Base-by-base conservation (phyloP, 2,113 vertebrate species). In the Mormyrus lacerda region DNA sequence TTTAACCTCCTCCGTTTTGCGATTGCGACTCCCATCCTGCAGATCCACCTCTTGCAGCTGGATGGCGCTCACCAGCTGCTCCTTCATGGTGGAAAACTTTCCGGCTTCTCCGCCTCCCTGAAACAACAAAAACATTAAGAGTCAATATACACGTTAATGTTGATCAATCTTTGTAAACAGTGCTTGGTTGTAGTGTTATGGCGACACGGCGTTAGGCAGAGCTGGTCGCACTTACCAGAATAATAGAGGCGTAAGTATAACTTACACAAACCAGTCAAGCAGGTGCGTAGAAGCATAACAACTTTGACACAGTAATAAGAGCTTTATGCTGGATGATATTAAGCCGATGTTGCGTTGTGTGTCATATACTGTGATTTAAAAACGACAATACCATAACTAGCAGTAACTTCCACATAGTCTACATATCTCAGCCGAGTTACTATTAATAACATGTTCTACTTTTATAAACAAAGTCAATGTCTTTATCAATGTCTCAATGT, bases 1-100 rank as follows among this genome's bases (percentile, higher is more conserved):
- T 84, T 21, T 79, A 27, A 2, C 21, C 42, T 69, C 85, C 55
- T 50, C 53, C 11, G 45, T 17, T 51, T 42, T 69, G 42, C 8
- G 35, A 24, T 24, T 19, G 82, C 44, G 35, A 44, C 44, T n/a
- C 39, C 85, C 91, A 8, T 92, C 91, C 19, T 94, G 88, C 90
- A 93, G 76, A 51, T 95, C 94, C 50, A 95, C 51, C 39, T 96
- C 94, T 92, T 96, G 94, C 88, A 96, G 92, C 17, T 95, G 91
- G 89, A 96, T 96, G 91, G 95, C 93, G 86, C 91, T 94, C 47
- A 96, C 95, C 89, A 95, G 94, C 93, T 95, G 89, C 15, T 92
- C 93, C 88, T 93, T 94, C 93, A 93, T 94, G 0, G 58, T 11
- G 83, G 83, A 89, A 53, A 58, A n/a, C 48, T n/a, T 76, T 88